These are phyloP conservation scores for Pungitius pungitius DNA, from an alignment of 2,113 vertebrate genomes.

Conservation along the genomic window DNA sequence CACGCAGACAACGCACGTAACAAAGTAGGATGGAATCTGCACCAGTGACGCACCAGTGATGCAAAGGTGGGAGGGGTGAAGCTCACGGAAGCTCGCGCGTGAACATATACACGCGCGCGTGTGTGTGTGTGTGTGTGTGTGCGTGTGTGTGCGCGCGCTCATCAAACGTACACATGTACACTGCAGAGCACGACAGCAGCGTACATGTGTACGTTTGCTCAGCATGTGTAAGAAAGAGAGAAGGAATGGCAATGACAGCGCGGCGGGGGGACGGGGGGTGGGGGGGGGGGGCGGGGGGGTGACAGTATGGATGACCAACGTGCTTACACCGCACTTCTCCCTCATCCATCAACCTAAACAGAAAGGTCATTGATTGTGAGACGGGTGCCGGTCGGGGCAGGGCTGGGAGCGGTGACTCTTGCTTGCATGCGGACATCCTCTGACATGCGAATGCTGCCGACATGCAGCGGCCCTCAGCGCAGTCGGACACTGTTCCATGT, in stretches of 20 bases:
- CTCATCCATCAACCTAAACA: conserved; percentile 75
- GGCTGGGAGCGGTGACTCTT: conserved; percentile 44
- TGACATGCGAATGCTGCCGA: conserved; percentile 55
- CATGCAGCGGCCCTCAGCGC: conserved; percentile 50
- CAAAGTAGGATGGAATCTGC: conserved; percentile 41
- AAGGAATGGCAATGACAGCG: conserved; percentile 40
- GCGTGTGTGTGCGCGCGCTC: not conserved
- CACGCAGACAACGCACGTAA: conserved; percentile 52
- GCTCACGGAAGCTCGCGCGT: conserved; percentile 12
- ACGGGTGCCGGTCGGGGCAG: conserved; percentile 43
- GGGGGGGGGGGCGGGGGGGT: conserved; percentile 15
- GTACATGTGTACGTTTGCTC: too few relatives aligned
- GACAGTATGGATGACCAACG: conserved; percentile 43
- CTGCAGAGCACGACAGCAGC: conserved; percentile 32
- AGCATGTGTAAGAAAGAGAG: conserved; percentile 44
- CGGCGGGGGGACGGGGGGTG: conserved; percentile 9
- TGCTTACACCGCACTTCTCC: conserved; percentile 72
- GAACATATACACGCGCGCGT: not conserved
- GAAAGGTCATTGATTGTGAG: conserved; percentile 77
- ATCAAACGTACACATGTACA: conserved; percentile 39
- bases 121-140: not conserved
- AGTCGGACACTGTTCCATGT: conserved; percentile 13
- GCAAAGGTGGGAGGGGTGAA: conserved; percentile 27
- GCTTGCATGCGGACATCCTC: conserved; percentile 53
- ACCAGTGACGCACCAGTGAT: conserved; percentile 17